These are phyloP conservation scores for Ascaphus truei DNA, from an alignment of 2,113 vertebrate species.

Conservation along the genomic window DNA sequence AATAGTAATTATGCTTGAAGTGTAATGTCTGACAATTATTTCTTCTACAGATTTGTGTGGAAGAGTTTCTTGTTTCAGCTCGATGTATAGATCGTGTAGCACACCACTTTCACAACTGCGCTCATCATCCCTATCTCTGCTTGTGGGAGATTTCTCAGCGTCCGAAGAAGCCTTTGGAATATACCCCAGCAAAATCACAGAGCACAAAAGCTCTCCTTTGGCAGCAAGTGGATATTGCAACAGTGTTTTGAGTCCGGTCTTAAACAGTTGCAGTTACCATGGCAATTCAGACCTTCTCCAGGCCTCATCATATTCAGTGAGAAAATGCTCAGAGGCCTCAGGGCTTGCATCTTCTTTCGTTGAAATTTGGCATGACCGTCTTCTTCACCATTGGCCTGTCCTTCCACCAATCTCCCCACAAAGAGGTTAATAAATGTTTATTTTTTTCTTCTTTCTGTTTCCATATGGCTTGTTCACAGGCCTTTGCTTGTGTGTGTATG, in stretches of 20 bases:
- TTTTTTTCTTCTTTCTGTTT: slow-evolving; percentile 44
- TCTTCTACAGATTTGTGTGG: neutral
- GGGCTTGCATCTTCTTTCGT: slow-evolving; percentile 43
- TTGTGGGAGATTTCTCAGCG: neutral
- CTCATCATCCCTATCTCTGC: slow-evolving; percentile 19
- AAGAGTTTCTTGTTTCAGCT: neutral
- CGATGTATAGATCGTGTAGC: slow-evolving; percentile 8
- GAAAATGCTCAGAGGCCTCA: neutral
- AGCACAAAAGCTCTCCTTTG: neutral
- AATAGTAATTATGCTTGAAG: neutral
- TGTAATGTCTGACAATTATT: neutral
- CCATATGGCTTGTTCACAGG: slow-evolving; percentile 75
- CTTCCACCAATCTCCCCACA: slow-evolving; percentile 68
- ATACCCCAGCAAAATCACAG: neutral
- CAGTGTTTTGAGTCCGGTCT: neutral
- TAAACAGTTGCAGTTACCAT: slow-evolving; percentile 47
- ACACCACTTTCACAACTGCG: slow-evolving; percentile 27
- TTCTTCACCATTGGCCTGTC: slow-evolving; percentile 52
- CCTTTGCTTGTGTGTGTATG: slow-evolving; percentile 59
- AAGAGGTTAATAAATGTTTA: slow-evolving; percentile 75
- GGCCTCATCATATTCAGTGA: slow-evolving; percentile 37
- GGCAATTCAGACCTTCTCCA: slow-evolving; percentile 45
- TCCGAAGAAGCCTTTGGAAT: neutral
- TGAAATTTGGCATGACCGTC: slow-evolving; percentile 52
- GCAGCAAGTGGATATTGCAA: neutral